Evolutionary conservation across 2,888 invertebrate species (phyloP).

Genomic region (Colostygia pectinataria): DNA sequence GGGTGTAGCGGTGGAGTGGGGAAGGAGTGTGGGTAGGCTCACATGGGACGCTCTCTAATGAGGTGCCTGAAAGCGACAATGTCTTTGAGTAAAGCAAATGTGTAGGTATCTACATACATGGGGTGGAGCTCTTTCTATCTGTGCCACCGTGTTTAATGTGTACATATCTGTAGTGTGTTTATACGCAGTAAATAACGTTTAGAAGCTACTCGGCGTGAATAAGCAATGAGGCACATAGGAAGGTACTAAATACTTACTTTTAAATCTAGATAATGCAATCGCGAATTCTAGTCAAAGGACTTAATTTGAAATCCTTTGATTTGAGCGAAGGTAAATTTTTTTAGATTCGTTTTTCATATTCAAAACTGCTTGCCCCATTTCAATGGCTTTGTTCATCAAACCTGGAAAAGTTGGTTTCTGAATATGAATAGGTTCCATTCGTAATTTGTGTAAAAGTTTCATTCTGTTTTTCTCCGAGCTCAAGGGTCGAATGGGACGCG

Average conservation of each 20-base stretch:
- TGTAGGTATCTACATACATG: slow-evolving; percentile 77
- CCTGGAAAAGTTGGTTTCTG: too few species aligned
- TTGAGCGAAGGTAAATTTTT: too few species aligned
- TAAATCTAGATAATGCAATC: too few species aligned
- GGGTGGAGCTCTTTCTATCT: slow-evolving; percentile 67
- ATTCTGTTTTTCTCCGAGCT: slow-evolving; percentile 23
- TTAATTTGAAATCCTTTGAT: too few species aligned
- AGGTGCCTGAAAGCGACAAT: slow-evolving; percentile 84
- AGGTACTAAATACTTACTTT: not conserved
- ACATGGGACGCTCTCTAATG: slow-evolving; percentile 83
- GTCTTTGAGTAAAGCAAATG: slow-evolving; percentile 82
- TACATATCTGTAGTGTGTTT: slow-evolving; percentile 48
- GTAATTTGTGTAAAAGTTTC: slow-evolving; percentile 25
- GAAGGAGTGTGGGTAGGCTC: slow-evolving; percentile 67
- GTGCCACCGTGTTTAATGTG: slow-evolving; percentile 45
- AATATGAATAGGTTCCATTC: too few species aligned
- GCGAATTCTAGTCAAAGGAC: too few species aligned
- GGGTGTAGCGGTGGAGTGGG: slow-evolving; percentile 42
- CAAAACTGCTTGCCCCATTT: too few species aligned
- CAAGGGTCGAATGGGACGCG: slow-evolving; percentile 32
- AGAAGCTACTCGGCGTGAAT: slow-evolving; percentile 37
- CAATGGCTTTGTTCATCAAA: too few species aligned
- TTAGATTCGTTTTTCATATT: too few species aligned
- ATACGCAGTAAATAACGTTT: slow-evolving; percentile 43
- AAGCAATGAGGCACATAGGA: slow-evolving; percentile 29